Percentiles rank a stretch among this genome's conserved stretches.
Evolutionary conservation across 2,888 invertebrate genomes (phyloP).

Genomic region (Oxycera nigricornis): DNA sequence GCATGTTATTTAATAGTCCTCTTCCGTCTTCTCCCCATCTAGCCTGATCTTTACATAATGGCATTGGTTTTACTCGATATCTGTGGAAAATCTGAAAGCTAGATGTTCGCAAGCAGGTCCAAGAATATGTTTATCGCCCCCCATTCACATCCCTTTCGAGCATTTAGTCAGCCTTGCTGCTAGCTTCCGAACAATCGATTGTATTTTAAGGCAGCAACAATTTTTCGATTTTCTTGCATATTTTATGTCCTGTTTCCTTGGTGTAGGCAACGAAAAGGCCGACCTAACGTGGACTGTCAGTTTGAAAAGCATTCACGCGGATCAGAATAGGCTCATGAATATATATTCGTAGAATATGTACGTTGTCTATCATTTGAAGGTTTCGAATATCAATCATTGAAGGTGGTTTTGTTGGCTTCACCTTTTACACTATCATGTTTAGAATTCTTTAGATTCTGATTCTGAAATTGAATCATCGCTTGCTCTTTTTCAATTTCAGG

Average conservation of each 20-base stretch:
- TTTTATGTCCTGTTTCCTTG: neutral
- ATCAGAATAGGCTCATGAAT: neutral
- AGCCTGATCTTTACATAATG: neutral
- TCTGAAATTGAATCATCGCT: too few species aligned
- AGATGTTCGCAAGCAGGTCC: neutral
- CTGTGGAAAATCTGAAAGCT: neutral
- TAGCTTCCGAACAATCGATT: neutral
- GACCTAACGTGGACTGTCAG: neutral
- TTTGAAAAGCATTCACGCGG: neutral
- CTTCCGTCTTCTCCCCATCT: neutral
- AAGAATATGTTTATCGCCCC: neutral
- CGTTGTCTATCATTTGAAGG: too few species aligned
- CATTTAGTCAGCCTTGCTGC: neutral
- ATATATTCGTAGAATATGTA: too few species aligned
- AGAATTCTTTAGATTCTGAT: too few species aligned
- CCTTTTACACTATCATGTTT: too few species aligned
- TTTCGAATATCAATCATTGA: too few species aligned
- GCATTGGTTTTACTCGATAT: neutral
- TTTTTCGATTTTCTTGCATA: slow-evolving; percentile 14
- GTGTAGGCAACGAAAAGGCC: neutral
- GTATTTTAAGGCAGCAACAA: neutral
- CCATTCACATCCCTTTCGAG: neutral
- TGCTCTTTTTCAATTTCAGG: too few species aligned
- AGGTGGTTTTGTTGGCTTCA: too few species aligned
- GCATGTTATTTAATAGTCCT: neutral